Evolutionary conservation across 2,888 invertebrate genomes (phyloP), one percentile per base, ranked within the genome.

Genomic region (Drosophila macrospina): DNA sequence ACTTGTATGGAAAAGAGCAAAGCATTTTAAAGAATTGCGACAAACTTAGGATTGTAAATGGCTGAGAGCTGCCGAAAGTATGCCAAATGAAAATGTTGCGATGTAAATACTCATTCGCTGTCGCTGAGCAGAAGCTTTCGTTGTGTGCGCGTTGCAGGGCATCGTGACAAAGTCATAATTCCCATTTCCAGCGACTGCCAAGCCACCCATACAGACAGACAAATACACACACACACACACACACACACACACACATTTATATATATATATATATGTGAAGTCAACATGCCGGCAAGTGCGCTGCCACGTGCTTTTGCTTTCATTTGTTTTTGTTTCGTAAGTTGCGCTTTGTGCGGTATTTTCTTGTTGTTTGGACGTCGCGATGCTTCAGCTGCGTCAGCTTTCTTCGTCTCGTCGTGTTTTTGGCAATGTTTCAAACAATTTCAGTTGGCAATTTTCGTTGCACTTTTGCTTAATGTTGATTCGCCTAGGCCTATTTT

Each of bases 401-500:
- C 57, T 50, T 75, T 65, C 57, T 34, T 62, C 51, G 55, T 55
- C 42, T 41, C 59, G 16, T 80, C 73, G 79, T 86, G 64, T 70
- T 85, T 81, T 82, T 75, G 85, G 81, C 84, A 86, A 69, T 42
- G 66, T 50, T 75, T 83, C 78, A 81, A 80, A 50, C 57, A 66
- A 52, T 52, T 52, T 61, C 52, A 48, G 72, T 70, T 81, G 72
- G 69, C 63, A 62, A 64, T 70, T 72, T 70, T 73, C 79, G 82
- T 57, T 76, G 87, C 82, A 76, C 71, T 76, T 69, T 69, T 78
- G 83, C 85, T 85, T 76, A 76, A 72, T 74, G 82, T 81, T 87
- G 82, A 84, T 87, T 84, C 83, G 83, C 69, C 70, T 84, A 87
- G 83, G 87, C 83, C 87, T 87, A 76, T 69, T 78, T 71, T 66